Evolutionary conservation across 2,888 invertebrate genomes (phyloP), one percentile per base, ranked within the genome.

Genomic region (Lacanobia wlatinum): DNA sequence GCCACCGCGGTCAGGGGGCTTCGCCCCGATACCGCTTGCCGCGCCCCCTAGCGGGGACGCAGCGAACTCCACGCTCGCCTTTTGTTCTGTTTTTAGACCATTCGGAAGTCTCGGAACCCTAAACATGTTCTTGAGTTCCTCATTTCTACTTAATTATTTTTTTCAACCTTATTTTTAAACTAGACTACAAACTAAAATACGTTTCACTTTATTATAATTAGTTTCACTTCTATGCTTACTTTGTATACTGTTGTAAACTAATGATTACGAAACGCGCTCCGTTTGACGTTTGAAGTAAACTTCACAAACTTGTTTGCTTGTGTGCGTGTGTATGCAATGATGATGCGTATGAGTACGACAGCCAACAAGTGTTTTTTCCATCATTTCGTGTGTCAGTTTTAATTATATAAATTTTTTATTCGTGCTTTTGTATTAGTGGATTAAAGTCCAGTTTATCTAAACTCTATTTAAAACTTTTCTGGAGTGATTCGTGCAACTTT

Each of bases 311-410:
- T 76, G 1, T 76, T 28, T 80, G 34, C 14, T 21, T 50, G 79
- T 78, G 59, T 76, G 73, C 43, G 48, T 83, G 55, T 55, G 74
- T 60, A 43, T 62, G 48, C 34, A 34, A 5, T 34, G 34, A 4
- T 4, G 46, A 28, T 16, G 9, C 43, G 53, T 38, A 64, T 53
- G 76, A 76, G 67, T 43, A 70, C 76, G 43, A 43, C 65, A 48
- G 70, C 73, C 67, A 58, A 72, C 78, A 73, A 74, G 73, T 84
- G 62, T 84, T 78, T 86, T 86, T 88, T 90, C 52, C 64, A 70
- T 61, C 40, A 65, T 63, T 70, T 84, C 88, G 85, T 89, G 86
- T 88, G 85, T 77, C 86, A 84, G 88, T 70, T 73, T 58, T 73
- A 78, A 80, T 84, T 87, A 80, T 55, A 77, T 86, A 81, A 81